A percentile compares a stretch with the other conserved stretches of the same genome.
Evolutionary conservation across 2,797 vertebrate species (phyloP).

Genomic region (Sebastes diploproa): DNA sequence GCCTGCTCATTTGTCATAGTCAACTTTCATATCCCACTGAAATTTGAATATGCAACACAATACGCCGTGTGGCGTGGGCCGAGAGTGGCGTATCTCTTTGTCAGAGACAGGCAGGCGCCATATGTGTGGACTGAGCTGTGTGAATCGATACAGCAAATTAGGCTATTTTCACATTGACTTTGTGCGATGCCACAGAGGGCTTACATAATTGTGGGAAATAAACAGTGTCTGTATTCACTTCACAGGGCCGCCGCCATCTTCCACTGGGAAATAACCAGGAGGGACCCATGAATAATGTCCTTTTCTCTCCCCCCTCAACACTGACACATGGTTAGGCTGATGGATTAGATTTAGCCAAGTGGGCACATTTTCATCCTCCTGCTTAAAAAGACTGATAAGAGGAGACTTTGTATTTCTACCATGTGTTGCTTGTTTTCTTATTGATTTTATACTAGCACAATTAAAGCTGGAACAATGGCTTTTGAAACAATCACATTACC

Average conservation of each 20-base stretch:
- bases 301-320: constrained; percentile 12
- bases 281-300: constrained; percentile 78
- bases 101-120: constrained; percentile 63
- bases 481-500: constrained; percentile 44
- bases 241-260: constrained; percentile 65
- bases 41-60: constrained; percentile 74
- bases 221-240: constrained; percentile 80
- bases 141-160: constrained; percentile 71
- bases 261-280: constrained; percentile 79
- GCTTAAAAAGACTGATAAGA: constrained; percentile 48
- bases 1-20: constrained; percentile 76
- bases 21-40: constrained; percentile 67
- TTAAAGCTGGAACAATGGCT: constrained; percentile 49
- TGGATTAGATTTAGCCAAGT: constrained; percentile 78
- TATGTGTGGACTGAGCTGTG: constrained; percentile 59
- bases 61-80: constrained; percentile 49
- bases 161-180: constrained; percentile 75
- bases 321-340: constrained; percentile 67
- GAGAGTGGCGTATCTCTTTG: constrained; percentile 55
- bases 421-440: constrained; percentile 51
- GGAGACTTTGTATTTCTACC: constrained; percentile 42
- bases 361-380: constrained; percentile 64
- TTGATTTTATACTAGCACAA: constrained; percentile 57
- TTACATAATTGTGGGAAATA: constrained; percentile 75
- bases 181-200: constrained; percentile 59